These are phyloP conservation scores for Halocynthia roretzi DNA, from an alignment of 23 tunicate species.

Conservation along the genomic window DNA sequence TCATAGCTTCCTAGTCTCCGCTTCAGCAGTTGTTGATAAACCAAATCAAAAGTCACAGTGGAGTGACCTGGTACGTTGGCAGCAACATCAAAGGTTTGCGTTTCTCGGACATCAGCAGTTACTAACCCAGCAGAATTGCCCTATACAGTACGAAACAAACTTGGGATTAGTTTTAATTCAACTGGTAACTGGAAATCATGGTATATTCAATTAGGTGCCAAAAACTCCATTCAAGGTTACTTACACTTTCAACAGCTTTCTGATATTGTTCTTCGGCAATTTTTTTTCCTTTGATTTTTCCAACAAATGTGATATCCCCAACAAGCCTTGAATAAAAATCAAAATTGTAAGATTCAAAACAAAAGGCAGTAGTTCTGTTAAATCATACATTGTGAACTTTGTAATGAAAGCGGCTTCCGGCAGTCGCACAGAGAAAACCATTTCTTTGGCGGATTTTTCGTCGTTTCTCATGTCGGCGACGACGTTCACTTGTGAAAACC, in stretches of 20 bases:
- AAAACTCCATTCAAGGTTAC: background rate
- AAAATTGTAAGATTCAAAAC: too few relatives aligned
- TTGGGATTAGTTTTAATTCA: background rate
- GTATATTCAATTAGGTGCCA: background rate
- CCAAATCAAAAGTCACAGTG: conserved; percentile 38
- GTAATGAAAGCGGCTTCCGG: conserved; percentile 12
- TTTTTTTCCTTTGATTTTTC: conserved; percentile 49
- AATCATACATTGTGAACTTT: background rate
- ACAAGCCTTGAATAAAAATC: conserved; percentile 32
- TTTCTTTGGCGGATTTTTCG: background rate
- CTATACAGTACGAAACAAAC: conserved; percentile 16
- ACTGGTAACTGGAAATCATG: background rate
- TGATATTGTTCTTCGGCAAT: conserved; percentile 40
- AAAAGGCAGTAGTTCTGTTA: too few relatives aligned
- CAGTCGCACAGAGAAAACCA: conserved; percentile 2
- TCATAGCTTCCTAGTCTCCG: conserved; percentile 50
- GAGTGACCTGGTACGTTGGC: conserved; percentile 59
- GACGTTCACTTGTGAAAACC: background rate
- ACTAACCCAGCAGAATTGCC: conserved; percentile 70
- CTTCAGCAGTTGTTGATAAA: conserved; percentile 58
- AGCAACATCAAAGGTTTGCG: conserved; percentile 64
- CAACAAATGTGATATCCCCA: conserved; percentile 49
- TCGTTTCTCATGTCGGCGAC: background rate
- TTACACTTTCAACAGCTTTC: conserved; percentile 47
- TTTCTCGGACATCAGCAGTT: conserved; percentile 42